Percentiles rank a stretch among this genome's conserved stretches.
Evolutionary conservation across 37 sponge, comb jelly and placozoan species (phyloP).

Genomic region (Cliona cf. orientalis): DNA sequence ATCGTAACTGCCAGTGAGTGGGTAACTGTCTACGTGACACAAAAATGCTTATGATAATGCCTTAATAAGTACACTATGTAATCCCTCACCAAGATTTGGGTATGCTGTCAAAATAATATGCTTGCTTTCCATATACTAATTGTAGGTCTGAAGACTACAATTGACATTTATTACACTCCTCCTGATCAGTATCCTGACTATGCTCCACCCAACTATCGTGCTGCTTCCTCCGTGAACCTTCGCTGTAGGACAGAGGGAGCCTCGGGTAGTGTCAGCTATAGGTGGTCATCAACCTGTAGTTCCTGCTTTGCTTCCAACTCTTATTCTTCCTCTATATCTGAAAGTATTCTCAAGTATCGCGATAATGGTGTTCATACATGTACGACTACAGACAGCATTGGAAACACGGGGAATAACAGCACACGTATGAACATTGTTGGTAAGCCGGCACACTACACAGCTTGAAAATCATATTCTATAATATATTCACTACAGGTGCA

Average conservation of each 20-base stretch:
- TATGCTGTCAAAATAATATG: no score
- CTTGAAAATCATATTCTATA: neutral
- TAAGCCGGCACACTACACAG: neutral
- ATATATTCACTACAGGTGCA: neutral
- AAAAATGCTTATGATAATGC: no score
- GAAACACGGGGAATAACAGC: neutral
- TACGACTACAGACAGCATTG: neutral
- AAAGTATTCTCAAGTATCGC: neutral
- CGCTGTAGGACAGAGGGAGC: neutral
- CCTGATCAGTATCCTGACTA: neutral
- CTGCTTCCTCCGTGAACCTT: slow-evolving; percentile 7
- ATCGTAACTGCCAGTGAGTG: neutral
- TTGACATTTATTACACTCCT: neutral
- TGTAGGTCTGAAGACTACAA: neutral
- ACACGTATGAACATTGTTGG: slow-evolving; percentile 5
- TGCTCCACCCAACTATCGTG: slow-evolving; percentile 19
- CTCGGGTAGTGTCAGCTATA: neutral
- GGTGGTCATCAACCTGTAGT: slow-evolving; percentile 15
- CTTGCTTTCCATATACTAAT: neutral
- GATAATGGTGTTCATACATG: slow-evolving; percentile 18
- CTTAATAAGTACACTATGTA: no score
- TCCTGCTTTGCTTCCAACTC: slow-evolving; percentile 1
- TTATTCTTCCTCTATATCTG: neutral
- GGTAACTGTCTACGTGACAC: no score
- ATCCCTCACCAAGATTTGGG: no score